Evolutionary conservation across 2,797 vertebrate genomes (phyloP).

Genomic region (Melanotaenia nigrans): DNA sequence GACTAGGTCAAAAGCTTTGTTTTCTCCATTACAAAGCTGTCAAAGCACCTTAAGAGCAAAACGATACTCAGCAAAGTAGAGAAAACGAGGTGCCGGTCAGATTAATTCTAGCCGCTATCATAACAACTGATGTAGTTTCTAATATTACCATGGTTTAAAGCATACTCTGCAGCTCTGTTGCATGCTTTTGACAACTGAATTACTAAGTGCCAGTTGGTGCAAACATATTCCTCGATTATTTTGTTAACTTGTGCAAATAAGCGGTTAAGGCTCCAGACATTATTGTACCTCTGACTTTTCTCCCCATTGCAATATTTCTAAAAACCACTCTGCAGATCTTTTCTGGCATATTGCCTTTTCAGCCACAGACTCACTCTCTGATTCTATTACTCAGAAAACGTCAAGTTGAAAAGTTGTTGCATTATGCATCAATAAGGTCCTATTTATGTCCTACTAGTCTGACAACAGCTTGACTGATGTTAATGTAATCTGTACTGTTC

Average conservation of each 20-base stretch:
- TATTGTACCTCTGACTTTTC: not conserved
- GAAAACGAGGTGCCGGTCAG: conserved; percentile 43
- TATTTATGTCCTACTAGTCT: conserved; percentile 77
- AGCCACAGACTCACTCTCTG: conserved; percentile 54
- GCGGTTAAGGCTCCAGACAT: conserved; percentile 8
- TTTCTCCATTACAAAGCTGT: conserved; percentile 64
- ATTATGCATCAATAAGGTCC: conserved; percentile 81
- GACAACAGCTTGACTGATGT: conserved; percentile 82
- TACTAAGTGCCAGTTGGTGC: conserved; percentile 16
- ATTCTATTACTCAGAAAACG: conserved; percentile 71
- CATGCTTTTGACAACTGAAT: conserved; percentile 29
- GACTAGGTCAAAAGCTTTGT: conserved; percentile 63
- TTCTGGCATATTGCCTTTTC: conserved; percentile 51
- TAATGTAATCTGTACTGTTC: conserved; percentile 81
- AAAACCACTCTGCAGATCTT: conserved; percentile 30
- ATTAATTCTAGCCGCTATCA: conserved; percentile 40
- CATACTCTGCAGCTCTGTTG: conserved; percentile 12
- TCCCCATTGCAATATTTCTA: conserved; percentile 5
- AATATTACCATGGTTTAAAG: conserved; percentile 27
- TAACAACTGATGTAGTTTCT: conserved; percentile 23
- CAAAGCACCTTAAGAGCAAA: conserved; percentile 48
- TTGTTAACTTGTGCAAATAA: conserved; percentile 29
- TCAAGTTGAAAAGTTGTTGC: conserved; percentile 76
- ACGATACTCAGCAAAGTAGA: conserved; percentile 43
- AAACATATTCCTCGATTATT: conserved; percentile 11